Evolutionary conservation across 2,113 vertebrate species (phyloP).

Genomic region (Dromaius novaehollandiae): DNA sequence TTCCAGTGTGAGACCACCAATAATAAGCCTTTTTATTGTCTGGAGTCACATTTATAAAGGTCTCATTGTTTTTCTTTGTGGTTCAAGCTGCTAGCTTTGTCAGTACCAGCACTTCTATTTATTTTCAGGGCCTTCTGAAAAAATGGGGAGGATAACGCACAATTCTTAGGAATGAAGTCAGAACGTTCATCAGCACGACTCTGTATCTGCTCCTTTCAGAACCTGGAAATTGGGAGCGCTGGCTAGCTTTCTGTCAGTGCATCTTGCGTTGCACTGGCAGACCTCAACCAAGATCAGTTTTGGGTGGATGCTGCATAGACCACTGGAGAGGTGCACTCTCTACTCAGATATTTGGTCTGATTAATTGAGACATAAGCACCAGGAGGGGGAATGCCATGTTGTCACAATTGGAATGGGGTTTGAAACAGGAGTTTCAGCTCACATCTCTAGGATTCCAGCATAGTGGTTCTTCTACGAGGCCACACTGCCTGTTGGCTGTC

Average conservation of each 20-base stretch:
- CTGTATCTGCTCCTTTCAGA: fast-evolving
- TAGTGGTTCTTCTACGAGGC: neutral
- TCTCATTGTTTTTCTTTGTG: neutral
- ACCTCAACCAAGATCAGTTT: fast-evolving
- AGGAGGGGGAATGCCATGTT: neutral
- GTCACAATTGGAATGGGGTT: neutral
- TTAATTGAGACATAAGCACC: neutral
- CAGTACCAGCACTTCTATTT: neutral
- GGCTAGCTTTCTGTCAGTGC: neutral
- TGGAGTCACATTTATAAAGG: neutral
- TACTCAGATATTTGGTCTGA: neutral
- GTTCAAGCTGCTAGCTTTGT: neutral
- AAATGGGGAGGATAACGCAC: neutral
- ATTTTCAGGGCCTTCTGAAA: neutral
- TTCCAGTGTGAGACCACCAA: too few species aligned
- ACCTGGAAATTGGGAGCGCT: neutral
- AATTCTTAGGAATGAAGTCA: neutral
- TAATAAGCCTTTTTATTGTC: neutral
- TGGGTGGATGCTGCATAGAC: neutral
- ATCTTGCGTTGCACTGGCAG: neutral
- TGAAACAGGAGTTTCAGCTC: neutral
- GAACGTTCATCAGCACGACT: neutral
- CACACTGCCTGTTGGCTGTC: neutral
- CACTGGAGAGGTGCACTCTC: neutral
- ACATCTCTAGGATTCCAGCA: neutral